phyloP scores from a whole-genome alignment of 2,888 invertebrate genomes.

The Erpobdella octoculata region DNA sequence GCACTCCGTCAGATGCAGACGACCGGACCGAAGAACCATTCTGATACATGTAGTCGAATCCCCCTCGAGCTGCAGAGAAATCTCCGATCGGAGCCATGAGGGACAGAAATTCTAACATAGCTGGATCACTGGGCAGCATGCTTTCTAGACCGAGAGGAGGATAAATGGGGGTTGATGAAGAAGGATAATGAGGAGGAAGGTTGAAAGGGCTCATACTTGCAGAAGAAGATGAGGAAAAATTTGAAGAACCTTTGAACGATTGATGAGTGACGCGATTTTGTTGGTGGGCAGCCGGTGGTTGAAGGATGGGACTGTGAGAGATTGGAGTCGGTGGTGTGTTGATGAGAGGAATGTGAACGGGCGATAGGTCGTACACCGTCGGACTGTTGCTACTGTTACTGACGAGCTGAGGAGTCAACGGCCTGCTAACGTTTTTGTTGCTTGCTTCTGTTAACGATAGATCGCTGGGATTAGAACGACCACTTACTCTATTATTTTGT shows the following conservation, averaged over 20 bases:
- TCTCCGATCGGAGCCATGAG: background rate
- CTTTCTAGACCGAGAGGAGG: constrained; percentile 9
- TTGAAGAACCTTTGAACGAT: constrained; percentile 4
- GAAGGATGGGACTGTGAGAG: background rate
- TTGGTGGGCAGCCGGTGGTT: constrained; percentile 1
- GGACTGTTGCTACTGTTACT: constrained; percentile 9
- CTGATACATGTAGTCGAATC: constrained; percentile 4
- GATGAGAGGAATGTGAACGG: constrained; percentile 12
- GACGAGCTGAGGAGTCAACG: background rate
- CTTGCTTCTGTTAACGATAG: background rate
- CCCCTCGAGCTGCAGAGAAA: background rate
- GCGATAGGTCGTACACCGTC: constrained; percentile 14
- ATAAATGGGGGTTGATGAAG: background rate
- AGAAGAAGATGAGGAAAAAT: constrained; percentile 13
- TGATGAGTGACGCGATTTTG: background rate
- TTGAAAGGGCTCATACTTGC: constrained; percentile 14
- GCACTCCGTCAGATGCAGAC: background rate
- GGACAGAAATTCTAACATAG: constrained; percentile 11
- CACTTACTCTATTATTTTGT: background rate
- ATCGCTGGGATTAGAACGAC: background rate
- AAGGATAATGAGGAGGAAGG: background rate
- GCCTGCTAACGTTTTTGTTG: background rate
- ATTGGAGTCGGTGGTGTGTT: background rate
- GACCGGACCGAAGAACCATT: constrained; percentile 3
- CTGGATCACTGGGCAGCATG: constrained; percentile 1